These are phyloP conservation scores for Sakesphorus luctuosus DNA, from an alignment of 2,113 vertebrate genomes.

Conservation along the genomic window DNA sequence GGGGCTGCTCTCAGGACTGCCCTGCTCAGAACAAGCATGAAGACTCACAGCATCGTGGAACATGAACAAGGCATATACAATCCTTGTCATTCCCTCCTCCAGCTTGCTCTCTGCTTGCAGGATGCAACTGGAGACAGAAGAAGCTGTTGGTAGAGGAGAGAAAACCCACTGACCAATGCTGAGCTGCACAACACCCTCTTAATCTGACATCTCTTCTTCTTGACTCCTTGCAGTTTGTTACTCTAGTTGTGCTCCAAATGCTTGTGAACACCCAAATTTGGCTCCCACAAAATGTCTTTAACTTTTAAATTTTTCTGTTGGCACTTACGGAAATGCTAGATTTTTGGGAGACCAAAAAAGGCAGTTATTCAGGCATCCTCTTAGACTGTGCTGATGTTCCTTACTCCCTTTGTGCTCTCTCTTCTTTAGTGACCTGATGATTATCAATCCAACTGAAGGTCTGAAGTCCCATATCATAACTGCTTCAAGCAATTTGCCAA, in stretches of 20 bases:
- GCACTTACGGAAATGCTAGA: background rate
- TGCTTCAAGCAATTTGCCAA: background rate
- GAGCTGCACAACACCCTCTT: background rate
- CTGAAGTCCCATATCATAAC: background rate
- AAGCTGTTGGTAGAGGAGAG: background rate
- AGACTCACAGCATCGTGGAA: fast-evolving
- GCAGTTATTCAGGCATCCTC: background rate
- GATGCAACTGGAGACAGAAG: background rate
- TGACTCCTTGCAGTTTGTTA: background rate
- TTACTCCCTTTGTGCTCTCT: background rate
- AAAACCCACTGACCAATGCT: background rate
- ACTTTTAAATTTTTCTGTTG: background rate
- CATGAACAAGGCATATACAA: fast-evolving
- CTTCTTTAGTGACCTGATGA: background rate
- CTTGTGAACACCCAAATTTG: background rate
- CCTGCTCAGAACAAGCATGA: background rate
- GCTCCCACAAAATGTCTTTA: background rate
- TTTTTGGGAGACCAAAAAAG: background rate
- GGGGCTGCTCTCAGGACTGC: background rate
- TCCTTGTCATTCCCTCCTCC: background rate
- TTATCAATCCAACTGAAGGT: background rate
- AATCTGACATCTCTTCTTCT: background rate
- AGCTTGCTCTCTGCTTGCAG: background rate
- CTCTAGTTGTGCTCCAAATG: background rate
- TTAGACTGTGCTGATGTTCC: background rate